Conservation (phyloP, 2,888 invertebrate species). For the Aleiodes leptofemur region DNA sequence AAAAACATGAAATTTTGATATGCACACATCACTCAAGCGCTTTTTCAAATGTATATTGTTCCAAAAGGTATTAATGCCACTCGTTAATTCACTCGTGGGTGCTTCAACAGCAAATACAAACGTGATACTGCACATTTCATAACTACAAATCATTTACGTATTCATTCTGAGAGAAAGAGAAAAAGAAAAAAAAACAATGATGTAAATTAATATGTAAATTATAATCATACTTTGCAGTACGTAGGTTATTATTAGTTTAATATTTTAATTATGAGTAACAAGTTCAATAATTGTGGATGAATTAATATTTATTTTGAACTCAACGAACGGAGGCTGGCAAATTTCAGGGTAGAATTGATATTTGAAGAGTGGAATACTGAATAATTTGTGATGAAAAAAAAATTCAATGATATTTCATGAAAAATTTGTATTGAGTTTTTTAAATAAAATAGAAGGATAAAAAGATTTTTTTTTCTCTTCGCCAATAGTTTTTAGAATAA, state of each 20-base stretch:
- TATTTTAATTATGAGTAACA: background rate
- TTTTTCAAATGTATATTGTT: slow-evolving; percentile 18
- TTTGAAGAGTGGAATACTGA: too few relatives aligned
- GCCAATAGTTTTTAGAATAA: too few relatives aligned
- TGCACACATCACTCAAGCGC: slow-evolving; percentile 23
- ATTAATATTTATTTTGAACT: background rate
- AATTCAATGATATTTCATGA: too few relatives aligned
- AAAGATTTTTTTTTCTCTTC: too few relatives aligned
- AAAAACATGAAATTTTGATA: slow-evolving; percentile 18
- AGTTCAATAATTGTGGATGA: background rate
- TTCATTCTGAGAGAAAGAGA: background rate
- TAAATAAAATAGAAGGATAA: too few relatives aligned
- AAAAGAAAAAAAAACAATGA: background rate
- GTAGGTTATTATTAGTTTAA: background rate
- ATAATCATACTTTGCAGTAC: background rate
- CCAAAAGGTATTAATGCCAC: slow-evolving; percentile 6
- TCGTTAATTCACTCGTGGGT: slow-evolving; percentile 24
- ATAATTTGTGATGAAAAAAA: too few relatives aligned
- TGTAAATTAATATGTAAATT: background rate
- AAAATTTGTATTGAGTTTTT: too few relatives aligned
- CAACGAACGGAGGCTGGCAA: too few relatives aligned
- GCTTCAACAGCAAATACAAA: slow-evolving; percentile 12
- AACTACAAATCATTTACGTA: background rate
- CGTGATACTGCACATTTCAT: slow-evolving; percentile 27
- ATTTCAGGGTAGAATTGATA: too few relatives aligned